Percentiles rank a stretch among this genome's conserved stretches.
These are phyloP conservation scores for Oceanodroma leucorhoa DNA, from an alignment of 2,797 vertebrate species.

Conservation along the genomic window DNA sequence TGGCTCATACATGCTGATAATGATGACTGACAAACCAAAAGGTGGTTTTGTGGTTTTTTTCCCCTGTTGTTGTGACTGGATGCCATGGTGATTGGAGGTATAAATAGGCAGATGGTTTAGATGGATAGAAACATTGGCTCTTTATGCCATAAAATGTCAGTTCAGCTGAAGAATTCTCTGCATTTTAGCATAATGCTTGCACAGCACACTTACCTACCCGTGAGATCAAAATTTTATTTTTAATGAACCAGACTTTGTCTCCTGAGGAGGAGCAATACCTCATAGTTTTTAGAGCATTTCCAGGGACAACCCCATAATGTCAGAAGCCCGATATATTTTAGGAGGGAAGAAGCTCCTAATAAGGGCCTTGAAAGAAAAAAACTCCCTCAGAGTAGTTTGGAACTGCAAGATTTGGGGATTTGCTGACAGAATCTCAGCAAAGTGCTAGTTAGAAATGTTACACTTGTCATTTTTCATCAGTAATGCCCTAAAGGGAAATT, in stretches of 20 bases:
- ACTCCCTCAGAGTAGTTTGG: neutral
- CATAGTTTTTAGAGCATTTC: neutral
- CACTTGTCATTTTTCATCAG: slow-evolving; percentile 30
- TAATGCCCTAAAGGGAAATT: slow-evolving; percentile 32
- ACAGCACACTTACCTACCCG: neutral
- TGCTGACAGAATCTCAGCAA: neutral
- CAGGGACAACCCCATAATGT: neutral
- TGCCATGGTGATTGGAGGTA: neutral
- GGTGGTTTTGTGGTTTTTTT: neutral
- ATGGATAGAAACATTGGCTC: neutral
- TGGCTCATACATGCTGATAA: neutral
- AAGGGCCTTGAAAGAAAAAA: neutral
- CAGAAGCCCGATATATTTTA: neutral
- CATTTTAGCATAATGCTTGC: neutral
- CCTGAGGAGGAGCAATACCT: neutral
- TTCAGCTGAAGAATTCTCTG: neutral
- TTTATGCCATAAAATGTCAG: neutral
- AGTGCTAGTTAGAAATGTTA: slow-evolving; percentile 22
- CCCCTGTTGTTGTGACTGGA: neutral
- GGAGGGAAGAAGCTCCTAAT: neutral
- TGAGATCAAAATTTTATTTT: neutral
- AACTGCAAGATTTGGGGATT: neutral
- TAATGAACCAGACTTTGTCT: neutral
- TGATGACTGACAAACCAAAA: neutral
- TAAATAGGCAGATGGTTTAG: neutral